Base-by-base conservation (phyloP, 92 coral and sea anemone species). In the Parazoanthus darwini region DNA sequence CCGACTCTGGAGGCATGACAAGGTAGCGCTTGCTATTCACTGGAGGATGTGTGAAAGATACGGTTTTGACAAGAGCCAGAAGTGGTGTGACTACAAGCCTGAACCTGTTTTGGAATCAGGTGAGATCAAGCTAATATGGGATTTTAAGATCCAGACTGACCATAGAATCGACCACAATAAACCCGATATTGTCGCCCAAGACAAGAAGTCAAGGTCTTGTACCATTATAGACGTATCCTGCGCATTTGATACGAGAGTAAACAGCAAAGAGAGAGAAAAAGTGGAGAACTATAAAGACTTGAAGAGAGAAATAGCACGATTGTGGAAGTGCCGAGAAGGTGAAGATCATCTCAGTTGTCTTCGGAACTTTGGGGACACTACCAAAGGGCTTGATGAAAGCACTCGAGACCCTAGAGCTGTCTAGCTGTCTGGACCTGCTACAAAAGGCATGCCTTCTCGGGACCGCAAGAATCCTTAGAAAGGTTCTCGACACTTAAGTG, bases 81-180 rank as follows among this genome's bases (percentile, higher is more conserved):
- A 85, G 78, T 82, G 88, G 79, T 70, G 42, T 71, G 80, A 85
- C 48, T 80, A 70, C 58, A 42, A 70, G 58, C 79, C 88, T 85
- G 9, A 72, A 42, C 65, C 78, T 16, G 88, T 43, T 54, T 44
- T 37, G 36, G 87, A 84, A 84, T 59, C 76, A 14, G 50, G 36
- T 38, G 77, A 25, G n/a, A 71, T 70, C 76, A 84, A 85, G 66
- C 23, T 85, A 56, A 15, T 85, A 77, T 37, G 88, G 80, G 80
- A 70, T 70, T 85, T 85, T 70, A 68, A 25, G 65, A 85, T 85
- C 78, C 38, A 85, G 65, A 70, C 88, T 6, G 88, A 85, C 80
- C 88, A 71, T 13, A 68, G 1, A 83, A 83, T 36, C n/a, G 29
- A 70, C 36, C 80, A 68, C 26, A 38, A 71, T 44, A 85, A 76